Evolutionary conservation across 2,888 invertebrate species (phyloP).

Genomic region (Aleiodes leptofemur): DNA sequence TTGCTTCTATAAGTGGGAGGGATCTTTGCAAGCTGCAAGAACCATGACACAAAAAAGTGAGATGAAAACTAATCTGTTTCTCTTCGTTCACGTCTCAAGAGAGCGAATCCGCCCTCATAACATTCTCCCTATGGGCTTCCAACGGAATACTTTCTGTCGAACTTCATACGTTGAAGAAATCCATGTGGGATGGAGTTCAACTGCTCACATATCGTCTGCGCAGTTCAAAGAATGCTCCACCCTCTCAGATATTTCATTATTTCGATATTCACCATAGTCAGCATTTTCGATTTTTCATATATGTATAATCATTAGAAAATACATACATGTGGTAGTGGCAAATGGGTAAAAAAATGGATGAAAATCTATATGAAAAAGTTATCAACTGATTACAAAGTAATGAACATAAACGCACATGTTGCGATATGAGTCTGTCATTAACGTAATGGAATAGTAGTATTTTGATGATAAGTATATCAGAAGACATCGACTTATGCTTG

Average conservation of each 20-base stretch:
- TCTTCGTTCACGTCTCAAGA: not conserved
- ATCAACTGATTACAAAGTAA: too few species aligned
- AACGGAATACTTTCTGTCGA: conserved; percentile 6
- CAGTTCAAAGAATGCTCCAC: conserved; percentile 16
- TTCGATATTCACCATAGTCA: not conserved
- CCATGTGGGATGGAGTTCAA: conserved; percentile 70
- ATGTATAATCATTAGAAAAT: too few species aligned
- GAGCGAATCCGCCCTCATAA: conserved; percentile 21
- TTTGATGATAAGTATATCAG: too few species aligned
- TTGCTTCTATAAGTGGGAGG: conserved; percentile 65
- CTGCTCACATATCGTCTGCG: conserved; percentile 60
- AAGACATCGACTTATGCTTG: not conserved
- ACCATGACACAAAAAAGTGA: conserved; percentile 18
- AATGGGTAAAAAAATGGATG: too few species aligned
- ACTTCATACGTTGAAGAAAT: conserved; percentile 56
- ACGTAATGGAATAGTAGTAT: too few species aligned
- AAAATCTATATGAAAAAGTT: too few species aligned
- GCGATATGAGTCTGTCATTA: too few species aligned
- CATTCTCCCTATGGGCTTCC: conserved; percentile 17
- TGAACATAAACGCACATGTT: too few species aligned
- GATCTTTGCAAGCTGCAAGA: conserved; percentile 60
- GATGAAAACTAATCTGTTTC: not conserved
- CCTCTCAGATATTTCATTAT: conserved; percentile 3
- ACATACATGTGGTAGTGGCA: too few species aligned
- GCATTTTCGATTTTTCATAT: too few species aligned